A percentile compares a stretch with the other conserved stretches of the same genome.
Evolutionary conservation across 2,888 invertebrate genomes (phyloP).

Genomic region (Antitype chi): DNA sequence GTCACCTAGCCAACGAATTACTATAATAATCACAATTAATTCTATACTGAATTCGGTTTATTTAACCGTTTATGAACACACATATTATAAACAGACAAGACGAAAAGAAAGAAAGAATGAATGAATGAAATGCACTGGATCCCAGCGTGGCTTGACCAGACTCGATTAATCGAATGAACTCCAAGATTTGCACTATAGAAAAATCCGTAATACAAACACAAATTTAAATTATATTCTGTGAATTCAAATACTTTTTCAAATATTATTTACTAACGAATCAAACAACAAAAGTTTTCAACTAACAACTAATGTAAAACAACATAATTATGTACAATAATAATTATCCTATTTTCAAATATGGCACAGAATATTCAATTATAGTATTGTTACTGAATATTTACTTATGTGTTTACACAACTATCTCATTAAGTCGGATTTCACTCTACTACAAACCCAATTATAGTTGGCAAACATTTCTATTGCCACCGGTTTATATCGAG

Average conservation of each 20-base stretch:
- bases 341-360: slow-evolving; percentile 37
- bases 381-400: slow-evolving; percentile 57
- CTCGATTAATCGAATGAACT: too few relatives aligned
- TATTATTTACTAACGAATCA: not conserved
- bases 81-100: not conserved
- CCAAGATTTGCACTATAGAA: too few relatives aligned
- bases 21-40: not conserved
- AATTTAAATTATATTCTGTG: not conserved
- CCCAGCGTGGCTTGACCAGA: too few relatives aligned
- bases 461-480: slow-evolving; percentile 65
- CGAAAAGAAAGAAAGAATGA: too few relatives aligned
- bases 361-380: slow-evolving; percentile 51
- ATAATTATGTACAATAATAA: not conserved
- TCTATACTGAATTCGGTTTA: not conserved
- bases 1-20: too few relatives aligned
- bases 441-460: slow-evolving; percentile 65
- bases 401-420: slow-evolving; percentile 37
- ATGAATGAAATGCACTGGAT: too few relatives aligned
- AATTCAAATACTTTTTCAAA: not conserved
- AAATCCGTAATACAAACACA: not conserved
- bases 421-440: slow-evolving; percentile 59
- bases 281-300: not conserved
- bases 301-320: slow-evolving; percentile 15
- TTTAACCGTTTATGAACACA: not conserved
- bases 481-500: slow-evolving; percentile 34